A percentile compares a stretch with the other conserved stretches of the same genome.
phyloP scores from a whole-genome alignment of 2,113 vertebrate genomes.

The Muscicapa adusta region DNA sequence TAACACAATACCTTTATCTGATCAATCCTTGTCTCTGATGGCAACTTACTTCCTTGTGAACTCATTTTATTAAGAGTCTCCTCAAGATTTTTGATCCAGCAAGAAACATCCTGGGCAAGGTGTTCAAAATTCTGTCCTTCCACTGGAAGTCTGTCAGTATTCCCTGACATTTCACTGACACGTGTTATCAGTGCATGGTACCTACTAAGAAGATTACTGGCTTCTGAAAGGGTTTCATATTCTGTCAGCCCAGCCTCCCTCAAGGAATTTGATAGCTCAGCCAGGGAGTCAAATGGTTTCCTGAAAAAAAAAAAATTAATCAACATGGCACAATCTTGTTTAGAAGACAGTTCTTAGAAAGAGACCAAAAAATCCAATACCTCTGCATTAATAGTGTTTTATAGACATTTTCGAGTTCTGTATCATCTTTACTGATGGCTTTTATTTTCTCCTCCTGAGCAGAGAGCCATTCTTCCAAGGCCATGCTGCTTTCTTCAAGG shows the following conservation, averaged over 20 bases:
- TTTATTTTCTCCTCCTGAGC: constrained; percentile 66
- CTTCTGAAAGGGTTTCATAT: constrained; percentile 41
- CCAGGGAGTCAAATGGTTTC: constrained; percentile 66
- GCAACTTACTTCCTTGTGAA: constrained; percentile 56
- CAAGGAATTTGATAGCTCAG: constrained; percentile 60
- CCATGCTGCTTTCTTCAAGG: constrained; percentile 55
- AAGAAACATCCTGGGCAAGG: constrained; percentile 58
- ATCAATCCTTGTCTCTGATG: constrained; percentile 53
- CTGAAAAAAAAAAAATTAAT: constrained; percentile 40
- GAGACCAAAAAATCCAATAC: constrained; percentile 2
- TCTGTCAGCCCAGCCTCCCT: constrained; percentile 53
- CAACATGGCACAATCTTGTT: neutral
- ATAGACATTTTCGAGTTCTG: constrained; percentile 41
- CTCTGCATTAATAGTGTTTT: constrained; percentile 58
- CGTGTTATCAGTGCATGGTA: constrained; percentile 55
- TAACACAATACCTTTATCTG: constrained; percentile 70
- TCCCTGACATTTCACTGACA: constrained; percentile 40
- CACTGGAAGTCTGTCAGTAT: neutral
- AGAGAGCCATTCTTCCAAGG: constrained; percentile 65
- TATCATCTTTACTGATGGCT: constrained; percentile 24
- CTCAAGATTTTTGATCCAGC: constrained; percentile 67
- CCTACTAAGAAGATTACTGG: constrained; percentile 32
- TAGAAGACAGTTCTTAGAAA: neutral
- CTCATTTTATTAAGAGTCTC: constrained; percentile 61
- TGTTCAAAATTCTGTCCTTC: constrained; percentile 59